These are phyloP conservation scores for Leptinotarsa peninsularis DNA, from an alignment of 2,888 invertebrate genomes.

Conservation along the genomic window DNA sequence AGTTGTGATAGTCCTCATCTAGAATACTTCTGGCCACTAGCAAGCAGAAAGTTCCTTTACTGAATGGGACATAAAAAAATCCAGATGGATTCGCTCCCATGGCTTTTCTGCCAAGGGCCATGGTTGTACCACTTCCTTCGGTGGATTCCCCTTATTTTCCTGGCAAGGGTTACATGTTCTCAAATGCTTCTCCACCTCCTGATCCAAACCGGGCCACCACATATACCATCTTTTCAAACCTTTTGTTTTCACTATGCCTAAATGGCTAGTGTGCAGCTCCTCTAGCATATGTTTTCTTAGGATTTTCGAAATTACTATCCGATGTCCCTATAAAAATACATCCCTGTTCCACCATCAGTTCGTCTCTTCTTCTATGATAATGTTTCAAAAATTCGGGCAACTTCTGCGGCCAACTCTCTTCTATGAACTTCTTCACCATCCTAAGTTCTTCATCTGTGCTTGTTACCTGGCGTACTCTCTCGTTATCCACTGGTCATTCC, in stretches of 20 bases:
- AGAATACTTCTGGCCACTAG: constrained; percentile 44
- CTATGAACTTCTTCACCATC: neutral
- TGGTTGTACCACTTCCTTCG: constrained; percentile 33
- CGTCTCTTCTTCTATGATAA: constrained; percentile 26
- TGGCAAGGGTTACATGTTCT: constrained; percentile 49
- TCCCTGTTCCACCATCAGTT: neutral
- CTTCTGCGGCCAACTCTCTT: neutral
- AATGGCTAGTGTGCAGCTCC: constrained; percentile 48
- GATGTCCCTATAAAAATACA: constrained; percentile 45
- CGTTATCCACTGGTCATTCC: constrained; percentile 32
- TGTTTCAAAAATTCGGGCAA: neutral
- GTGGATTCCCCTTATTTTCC: constrained; percentile 23
- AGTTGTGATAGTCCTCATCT: constrained; percentile 37
- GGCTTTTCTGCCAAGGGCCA: constrained; percentile 31
- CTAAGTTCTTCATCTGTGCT: neutral
- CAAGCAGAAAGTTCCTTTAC: constrained; percentile 32
- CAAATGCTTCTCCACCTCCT: constrained; percentile 45
- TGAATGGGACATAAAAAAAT: constrained; percentile 38
- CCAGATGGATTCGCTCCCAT: constrained; percentile 41
- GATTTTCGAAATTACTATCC: constrained; percentile 48
- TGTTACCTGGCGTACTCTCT: neutral
- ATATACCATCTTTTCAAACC: constrained; percentile 45
- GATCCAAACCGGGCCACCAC: constrained; percentile 49
- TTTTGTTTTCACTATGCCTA: constrained; percentile 51
- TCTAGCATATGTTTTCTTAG: constrained; percentile 42